Percentiles rank a stretch among this genome's conserved stretches.
Conservation (phyloP, 2,797 vertebrate species). For the Paratrypauchen microcephalus region DNA sequence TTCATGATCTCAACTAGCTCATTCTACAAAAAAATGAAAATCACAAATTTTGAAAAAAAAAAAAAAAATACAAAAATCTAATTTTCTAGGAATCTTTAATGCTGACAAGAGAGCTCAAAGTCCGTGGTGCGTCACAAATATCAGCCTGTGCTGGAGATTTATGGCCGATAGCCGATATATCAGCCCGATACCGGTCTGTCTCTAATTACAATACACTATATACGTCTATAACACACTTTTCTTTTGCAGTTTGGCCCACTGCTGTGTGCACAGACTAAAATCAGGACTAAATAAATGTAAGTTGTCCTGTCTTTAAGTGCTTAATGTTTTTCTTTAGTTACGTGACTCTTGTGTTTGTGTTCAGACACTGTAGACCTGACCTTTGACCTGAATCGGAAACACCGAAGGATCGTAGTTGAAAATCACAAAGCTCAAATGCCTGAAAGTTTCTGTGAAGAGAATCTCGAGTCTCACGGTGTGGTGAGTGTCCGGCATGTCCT, state of each 20-base stretch:
- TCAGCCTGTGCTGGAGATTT: no score
- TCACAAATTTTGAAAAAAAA: no score
- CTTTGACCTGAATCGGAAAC: conserved; percentile 29
- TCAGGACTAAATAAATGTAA: conserved; percentile 54
- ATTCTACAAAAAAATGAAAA: no score
- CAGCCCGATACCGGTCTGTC: no score
- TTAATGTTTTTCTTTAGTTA: background rate
- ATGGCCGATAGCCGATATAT: no score
- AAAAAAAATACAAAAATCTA: no score
- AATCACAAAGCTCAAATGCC: conserved; percentile 15
- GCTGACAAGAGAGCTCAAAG: no score
- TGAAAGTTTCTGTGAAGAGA: accelerated
- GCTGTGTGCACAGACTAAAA: conserved; percentile 39
- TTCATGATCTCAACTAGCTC: no score
- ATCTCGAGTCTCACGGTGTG: background rate
- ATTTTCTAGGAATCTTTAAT: no score
- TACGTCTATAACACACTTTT: background rate
- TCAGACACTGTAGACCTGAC: conserved; percentile 36
- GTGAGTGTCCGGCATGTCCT: conserved; percentile 21
- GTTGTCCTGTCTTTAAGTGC: conserved; percentile 3
- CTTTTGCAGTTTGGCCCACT: conserved; percentile 35
- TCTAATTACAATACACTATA: background rate
- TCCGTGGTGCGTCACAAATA: no score
- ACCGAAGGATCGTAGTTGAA: conserved; percentile 26
- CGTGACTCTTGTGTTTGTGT: background rate